Evolutionary conservation across 23 tunicate species (phyloP).

Genomic region (Halocynthia aurantium): DNA sequence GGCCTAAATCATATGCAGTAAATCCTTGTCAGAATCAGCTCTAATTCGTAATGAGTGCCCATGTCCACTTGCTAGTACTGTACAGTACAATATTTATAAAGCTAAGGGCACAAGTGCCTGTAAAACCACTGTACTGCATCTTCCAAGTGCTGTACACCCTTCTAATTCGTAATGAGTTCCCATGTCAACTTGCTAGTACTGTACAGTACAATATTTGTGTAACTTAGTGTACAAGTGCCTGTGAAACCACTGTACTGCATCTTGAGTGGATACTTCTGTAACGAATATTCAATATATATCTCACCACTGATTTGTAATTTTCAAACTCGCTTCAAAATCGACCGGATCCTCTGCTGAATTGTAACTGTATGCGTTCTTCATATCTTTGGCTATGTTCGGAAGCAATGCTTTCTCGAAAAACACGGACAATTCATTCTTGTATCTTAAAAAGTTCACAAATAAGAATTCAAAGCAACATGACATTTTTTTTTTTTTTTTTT

Average conservation of each 20-base stretch:
- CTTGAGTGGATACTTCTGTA: no score
- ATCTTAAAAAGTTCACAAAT: neutral
- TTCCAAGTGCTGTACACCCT: no score
- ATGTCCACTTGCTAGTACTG: no score
- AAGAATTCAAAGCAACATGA: neutral
- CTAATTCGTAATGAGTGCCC: no score
- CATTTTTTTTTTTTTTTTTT: no score
- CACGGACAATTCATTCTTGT: slow-evolving; percentile 8
- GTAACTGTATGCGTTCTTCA: slow-evolving; percentile 8
- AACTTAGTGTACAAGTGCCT: neutral
- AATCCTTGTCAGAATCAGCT: no score
- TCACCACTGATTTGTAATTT: slow-evolving; percentile 3
- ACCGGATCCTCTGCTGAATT: neutral
- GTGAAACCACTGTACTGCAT: no score
- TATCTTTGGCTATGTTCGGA: slow-evolving; percentile 7
- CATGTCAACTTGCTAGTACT: no score
- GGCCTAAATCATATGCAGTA: no score
- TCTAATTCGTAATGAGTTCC: no score
- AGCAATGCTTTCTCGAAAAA: slow-evolving; percentile 1
- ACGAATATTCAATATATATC: neutral
- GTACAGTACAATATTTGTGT: neutral
- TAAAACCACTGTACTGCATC: no score
- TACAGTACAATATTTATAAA: neutral
- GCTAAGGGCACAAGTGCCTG: neutral
- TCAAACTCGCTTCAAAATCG: slow-evolving; percentile 4